Conservation (phyloP, 2,797 vertebrate genomes). For the Helarctos malayanus region DNA sequence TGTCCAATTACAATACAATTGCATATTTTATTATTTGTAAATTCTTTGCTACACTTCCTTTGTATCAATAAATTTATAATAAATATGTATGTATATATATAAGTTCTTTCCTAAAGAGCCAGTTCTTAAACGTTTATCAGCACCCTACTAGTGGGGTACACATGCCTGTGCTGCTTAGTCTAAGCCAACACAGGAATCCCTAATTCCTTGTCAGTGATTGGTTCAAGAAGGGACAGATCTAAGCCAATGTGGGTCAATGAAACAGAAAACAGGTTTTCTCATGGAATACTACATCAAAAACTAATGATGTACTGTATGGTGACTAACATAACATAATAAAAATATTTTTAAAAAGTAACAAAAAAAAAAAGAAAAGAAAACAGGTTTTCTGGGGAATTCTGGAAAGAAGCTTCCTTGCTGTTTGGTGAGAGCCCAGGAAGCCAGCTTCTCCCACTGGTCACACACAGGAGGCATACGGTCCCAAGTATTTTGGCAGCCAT, state of each 20-base stretch:
- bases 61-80: not conserved
- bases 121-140: not conserved
- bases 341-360: no score
- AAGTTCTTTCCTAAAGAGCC: not conserved
- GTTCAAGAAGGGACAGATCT: not conserved
- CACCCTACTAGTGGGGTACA: fast-evolving
- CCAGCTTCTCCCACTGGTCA: not conserved
- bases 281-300: no score
- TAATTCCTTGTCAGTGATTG: not conserved
- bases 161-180: not conserved
- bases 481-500: not conserved
- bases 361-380: not conserved
- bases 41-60: not conserved
- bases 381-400: not conserved
- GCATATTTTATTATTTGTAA: not conserved
- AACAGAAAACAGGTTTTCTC: slow-evolving; percentile 16
- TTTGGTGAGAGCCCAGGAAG: not conserved
- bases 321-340: no score
- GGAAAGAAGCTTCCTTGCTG: not conserved
- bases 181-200: not conserved
- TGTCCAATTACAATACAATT: not conserved
- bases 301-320: no score
- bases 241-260: not conserved
- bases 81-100: not conserved
- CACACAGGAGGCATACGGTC: not conserved